These are phyloP conservation scores for Dryobates pubescens DNA, from an alignment of 2,797 vertebrate genomes.

Conservation along the genomic window DNA sequence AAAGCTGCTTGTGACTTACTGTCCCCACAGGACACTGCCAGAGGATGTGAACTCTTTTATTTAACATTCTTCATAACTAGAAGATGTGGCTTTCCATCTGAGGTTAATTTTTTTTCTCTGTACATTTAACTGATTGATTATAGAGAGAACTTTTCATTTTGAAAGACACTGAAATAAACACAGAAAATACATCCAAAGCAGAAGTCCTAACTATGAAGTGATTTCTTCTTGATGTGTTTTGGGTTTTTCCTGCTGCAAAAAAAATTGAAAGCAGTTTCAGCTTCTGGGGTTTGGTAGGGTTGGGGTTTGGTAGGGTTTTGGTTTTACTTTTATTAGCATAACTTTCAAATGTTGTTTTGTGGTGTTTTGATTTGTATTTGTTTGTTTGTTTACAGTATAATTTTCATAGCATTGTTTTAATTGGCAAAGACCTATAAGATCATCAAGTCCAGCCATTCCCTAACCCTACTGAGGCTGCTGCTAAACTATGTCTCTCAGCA, in stretches of 20 bases:
- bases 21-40: neutral
- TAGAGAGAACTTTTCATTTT: neutral
- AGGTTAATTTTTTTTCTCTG: neutral
- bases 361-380: neutral
- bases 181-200: neutral
- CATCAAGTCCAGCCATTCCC: too few relatives aligned
- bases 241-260: neutral
- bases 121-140: neutral
- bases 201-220: neutral
- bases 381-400: neutral
- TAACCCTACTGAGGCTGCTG: too few relatives aligned
- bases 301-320: too few relatives aligned
- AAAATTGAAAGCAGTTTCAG: neutral
- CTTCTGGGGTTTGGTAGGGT: neutral
- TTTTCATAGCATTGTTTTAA: neutral
- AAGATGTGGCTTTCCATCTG: neutral
- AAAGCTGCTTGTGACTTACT: conserved; percentile 27
- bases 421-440: too few relatives aligned
- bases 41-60: neutral
- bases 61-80: neutral
- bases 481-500: too few relatives aligned
- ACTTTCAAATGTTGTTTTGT: too few relatives aligned
- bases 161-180: neutral
- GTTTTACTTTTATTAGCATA: too few relatives aligned
- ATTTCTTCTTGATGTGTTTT: neutral